These are phyloP conservation scores for Pandion haliaetus DNA, from an alignment of 2,113 vertebrate species.

Conservation along the genomic window DNA sequence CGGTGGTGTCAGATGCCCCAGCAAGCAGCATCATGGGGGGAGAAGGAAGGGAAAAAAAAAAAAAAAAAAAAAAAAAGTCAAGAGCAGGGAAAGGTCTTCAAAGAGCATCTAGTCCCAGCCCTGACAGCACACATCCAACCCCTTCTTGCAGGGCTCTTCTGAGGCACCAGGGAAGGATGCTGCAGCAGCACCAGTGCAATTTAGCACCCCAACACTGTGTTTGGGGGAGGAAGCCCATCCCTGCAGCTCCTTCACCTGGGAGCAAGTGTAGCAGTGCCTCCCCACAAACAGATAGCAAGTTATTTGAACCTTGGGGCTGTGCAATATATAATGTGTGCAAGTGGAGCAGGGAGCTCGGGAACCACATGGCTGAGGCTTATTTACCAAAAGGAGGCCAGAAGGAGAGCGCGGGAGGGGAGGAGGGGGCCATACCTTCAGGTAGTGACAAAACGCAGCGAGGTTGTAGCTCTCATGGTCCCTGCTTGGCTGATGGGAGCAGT, in stretches of 20 bases:
- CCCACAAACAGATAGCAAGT: not conserved
- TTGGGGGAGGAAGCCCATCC: accelerated
- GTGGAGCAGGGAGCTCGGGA: not conserved
- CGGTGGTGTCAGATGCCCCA: not conserved
- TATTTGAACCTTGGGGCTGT: not conserved
- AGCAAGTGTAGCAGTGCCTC: not conserved
- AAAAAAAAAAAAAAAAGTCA: not conserved
- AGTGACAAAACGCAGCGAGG: accelerated
- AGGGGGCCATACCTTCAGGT: not conserved
- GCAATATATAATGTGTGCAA: not conserved
- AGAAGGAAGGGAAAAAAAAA: too few relatives aligned
- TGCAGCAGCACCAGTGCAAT: accelerated
- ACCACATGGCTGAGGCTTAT: not conserved
- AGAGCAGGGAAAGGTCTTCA: not conserved
- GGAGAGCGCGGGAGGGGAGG: not conserved
- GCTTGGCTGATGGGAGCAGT: not conserved
- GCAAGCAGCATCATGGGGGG: not conserved
- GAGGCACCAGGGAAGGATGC: not conserved
- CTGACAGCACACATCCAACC: not conserved
- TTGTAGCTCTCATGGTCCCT: not conserved
- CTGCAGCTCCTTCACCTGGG: accelerated
- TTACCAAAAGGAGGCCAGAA: not conserved
- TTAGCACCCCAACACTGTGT: accelerated
- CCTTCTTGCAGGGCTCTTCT: not conserved
- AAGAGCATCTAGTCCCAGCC: not conserved